A percentile compares a stretch with the other conserved stretches of the same genome.
These are phyloP conservation scores for Yponomeuta evonymella DNA, from an alignment of 2,888 invertebrate genomes.

Conservation along the genomic window DNA sequence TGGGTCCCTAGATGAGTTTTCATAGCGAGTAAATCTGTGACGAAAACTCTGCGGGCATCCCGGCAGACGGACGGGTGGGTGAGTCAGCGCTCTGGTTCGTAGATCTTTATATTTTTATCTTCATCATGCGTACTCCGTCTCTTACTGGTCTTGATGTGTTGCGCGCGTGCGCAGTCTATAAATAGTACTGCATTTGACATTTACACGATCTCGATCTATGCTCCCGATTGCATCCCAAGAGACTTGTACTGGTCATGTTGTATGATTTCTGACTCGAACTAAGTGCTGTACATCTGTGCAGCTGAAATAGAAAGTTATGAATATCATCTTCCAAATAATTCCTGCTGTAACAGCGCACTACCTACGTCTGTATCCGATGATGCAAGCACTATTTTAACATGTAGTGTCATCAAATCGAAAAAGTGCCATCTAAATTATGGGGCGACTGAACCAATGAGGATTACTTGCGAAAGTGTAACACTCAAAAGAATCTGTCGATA, in stretches of 20 bases:
- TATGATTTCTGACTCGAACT: neutral
- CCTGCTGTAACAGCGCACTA: neutral
- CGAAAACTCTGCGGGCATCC: constrained; percentile 46
- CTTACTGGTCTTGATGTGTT: constrained; percentile 46
- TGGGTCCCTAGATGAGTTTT: neutral
- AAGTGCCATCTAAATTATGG: neutral
- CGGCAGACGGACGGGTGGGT: constrained; percentile 50
- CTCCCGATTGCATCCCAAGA: constrained; percentile 29
- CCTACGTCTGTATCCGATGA: neutral
- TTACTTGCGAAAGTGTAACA: neutral
- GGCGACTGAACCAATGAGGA: neutral
- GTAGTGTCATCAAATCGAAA: neutral
- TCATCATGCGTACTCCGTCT: constrained; percentile 40
- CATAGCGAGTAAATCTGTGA: constrained; percentile 6
- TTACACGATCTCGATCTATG: constrained; percentile 64
- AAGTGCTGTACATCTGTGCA: neutral
- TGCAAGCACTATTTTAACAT: neutral
- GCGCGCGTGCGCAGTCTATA: constrained; percentile 44
- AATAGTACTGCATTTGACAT: constrained; percentile 70
- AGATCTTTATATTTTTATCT: constrained; percentile 3
- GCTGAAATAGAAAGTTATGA: neutral
- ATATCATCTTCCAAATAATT: neutral
- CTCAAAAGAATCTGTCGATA: neutral
- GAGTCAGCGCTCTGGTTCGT: constrained; percentile 1
- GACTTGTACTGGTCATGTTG: neutral